Base-by-base conservation (phyloP, 2,113 vertebrate genomes). In the Ciconia boyciana region DNA sequence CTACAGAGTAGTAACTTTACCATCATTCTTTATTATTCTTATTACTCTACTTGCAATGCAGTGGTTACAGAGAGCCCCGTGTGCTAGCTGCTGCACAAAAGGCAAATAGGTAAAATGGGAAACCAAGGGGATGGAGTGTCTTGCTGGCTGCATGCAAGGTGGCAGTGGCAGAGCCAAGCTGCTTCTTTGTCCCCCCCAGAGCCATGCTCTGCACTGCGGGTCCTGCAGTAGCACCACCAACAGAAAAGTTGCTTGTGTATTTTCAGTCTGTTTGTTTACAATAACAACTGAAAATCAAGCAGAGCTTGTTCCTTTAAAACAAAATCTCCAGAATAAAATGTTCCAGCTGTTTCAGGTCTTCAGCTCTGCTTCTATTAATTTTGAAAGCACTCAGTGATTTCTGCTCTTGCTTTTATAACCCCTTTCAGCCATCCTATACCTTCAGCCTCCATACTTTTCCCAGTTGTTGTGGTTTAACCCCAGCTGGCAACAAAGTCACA, bases 281-380 rank as follows among this genome's bases (percentile, higher is more conserved):
- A 20, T 32, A 78, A 39, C 31, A 75, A 39, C 25, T 43, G 39
- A 75, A 95, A 84, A 75, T 36, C 39, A 75, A 78, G 20, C 8
- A 61, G 22, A 51, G 9, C 10, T 79, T 91, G 21, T 43, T 75
- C 55, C 77, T 82, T 93, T 89, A 89, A 87, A 89, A 58, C 14
- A 75, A 78, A 82, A 68, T 60, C 26, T 84, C 43, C 1, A 2
- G 29, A 85, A n/a, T 75, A 84, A 89, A 71, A 55, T 60, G 21
- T 36, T 82, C 55, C 81, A 95, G 55, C 84, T 96, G 74, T 87
- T 94, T 87, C 51, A 84, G 39, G 48, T 82, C 78, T 78, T 90
- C 55, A 82, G 29, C 22, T 68, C 16, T 74, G 19, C 39, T 70
- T 74, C 68, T 74, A 29, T 54, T 66, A 5, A 49, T 41, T 89